Conservation (phyloP, 2,888 invertebrate genomes). For the Cephus runcator region DNA sequence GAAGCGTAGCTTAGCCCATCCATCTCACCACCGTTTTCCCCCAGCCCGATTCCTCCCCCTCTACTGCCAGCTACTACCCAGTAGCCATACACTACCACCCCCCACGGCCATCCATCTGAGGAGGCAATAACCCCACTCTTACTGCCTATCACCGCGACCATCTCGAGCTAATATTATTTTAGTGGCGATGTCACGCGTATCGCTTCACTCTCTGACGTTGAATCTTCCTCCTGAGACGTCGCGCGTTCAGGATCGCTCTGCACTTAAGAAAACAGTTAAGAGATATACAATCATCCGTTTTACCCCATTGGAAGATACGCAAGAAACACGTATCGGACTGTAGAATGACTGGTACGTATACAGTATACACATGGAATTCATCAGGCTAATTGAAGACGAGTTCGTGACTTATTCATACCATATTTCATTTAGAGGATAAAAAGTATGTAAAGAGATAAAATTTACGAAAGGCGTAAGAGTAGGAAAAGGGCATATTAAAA, state of each 20-base stretch:
- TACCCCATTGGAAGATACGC: neutral
- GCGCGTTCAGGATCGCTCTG: neutral
- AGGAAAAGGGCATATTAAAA: neutral
- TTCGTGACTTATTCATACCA: neutral
- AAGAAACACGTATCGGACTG: neutral
- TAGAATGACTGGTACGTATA: neutral
- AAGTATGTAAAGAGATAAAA: neutral
- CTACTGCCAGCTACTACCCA: neutral
- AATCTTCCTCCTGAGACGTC: neutral
- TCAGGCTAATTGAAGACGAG: neutral
- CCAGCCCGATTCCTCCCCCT: neutral
- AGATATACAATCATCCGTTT: neutral
- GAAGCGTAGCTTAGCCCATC: conserved; percentile 24
- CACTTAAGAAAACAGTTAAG: neutral
- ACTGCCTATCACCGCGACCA: conserved; percentile 36
- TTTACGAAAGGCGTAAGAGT: neutral
- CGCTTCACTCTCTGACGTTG: neutral
- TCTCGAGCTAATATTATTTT: conserved; percentile 49
- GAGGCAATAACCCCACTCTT: conserved; percentile 21
- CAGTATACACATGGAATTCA: neutral
- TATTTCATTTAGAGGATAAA: neutral
- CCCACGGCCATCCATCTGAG: conserved; percentile 8
- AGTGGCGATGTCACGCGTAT: conserved; percentile 19
- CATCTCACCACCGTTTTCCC: conserved; percentile 35
- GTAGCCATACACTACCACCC: neutral